These are phyloP conservation scores for Drosophila hamatofila DNA, from an alignment of 2,888 invertebrate species.

Conservation along the genomic window DNA sequence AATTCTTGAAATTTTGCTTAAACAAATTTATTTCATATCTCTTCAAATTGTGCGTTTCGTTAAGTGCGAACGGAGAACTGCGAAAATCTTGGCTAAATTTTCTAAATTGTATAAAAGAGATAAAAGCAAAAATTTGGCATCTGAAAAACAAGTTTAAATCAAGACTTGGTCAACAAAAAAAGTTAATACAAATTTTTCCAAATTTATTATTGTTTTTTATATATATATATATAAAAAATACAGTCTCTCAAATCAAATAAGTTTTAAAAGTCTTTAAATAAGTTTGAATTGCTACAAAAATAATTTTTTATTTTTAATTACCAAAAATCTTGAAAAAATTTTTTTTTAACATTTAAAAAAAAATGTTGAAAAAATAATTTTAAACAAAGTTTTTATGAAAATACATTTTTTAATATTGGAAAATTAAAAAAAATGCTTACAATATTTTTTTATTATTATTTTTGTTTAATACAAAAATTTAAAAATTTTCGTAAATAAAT, in stretches of 20 bases:
- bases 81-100: neutral
- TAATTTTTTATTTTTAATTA: no score
- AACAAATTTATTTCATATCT: conserved; percentile 3
- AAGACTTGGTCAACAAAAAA: neutral
- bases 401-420: no score
- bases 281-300: no score
- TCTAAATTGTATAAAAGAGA: neutral
- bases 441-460: no score
- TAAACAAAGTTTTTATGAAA: no score
- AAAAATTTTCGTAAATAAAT: no score
- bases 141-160: neutral
- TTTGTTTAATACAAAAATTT: no score
- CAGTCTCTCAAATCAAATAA: no score
- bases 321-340: no score
- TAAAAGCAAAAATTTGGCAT: neutral
- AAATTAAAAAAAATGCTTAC: neutral
- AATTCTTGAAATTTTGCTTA: no score
- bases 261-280: no score
- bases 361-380: neutral
- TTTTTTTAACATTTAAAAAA: neutral
- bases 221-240: no score
- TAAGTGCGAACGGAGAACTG: neutral
- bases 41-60: neutral
- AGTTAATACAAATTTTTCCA: neutral
- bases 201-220: neutral